Percentiles rank a stretch among this genome's conserved stretches.
Conservation (phyloP, 2,113 vertebrate species). For the Myocastor coypus region DNA sequence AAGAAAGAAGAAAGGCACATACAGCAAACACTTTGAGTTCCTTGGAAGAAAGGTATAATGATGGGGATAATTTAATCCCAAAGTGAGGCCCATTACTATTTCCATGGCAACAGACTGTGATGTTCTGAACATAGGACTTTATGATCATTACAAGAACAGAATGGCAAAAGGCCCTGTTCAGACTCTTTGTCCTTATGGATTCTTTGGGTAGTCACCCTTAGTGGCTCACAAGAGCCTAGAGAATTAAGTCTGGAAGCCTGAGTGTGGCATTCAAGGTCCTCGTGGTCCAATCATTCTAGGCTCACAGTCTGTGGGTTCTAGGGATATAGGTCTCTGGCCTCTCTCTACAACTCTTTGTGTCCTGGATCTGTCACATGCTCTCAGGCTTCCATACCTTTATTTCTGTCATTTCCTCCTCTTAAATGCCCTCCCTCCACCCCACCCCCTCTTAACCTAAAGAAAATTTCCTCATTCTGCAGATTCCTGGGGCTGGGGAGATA, state of each 20-base stretch:
- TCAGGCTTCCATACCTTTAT: background rate
- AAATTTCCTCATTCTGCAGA: background rate
- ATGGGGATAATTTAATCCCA: slow-evolving; percentile 84
- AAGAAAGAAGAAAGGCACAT: slow-evolving; percentile 70
- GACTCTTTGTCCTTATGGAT: slow-evolving; percentile 79
- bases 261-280: slow-evolving; percentile 62
- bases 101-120: slow-evolving; percentile 84
- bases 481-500: background rate
- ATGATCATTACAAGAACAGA: slow-evolving; percentile 81
- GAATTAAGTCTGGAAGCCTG: slow-evolving; percentile 60
- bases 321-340: background rate
- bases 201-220: slow-evolving; percentile 71
- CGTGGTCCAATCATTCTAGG: slow-evolving; percentile 15
- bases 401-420: background rate
- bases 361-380: background rate
- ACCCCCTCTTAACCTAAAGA: background rate
- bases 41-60: slow-evolving; percentile 83
- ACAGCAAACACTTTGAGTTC: slow-evolving; percentile 82
- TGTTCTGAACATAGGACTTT: slow-evolving; percentile 83
- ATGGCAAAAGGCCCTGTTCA: slow-evolving; percentile 78
- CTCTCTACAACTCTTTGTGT: background rate
- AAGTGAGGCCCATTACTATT: slow-evolving; percentile 83
- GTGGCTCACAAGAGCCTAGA: slow-evolving; percentile 66
- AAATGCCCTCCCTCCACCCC: background rate
- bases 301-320: background rate